Evolutionary conservation across 1,140 invertebrate genomes (phyloP), one percentile per base, ranked within the genome.

Genomic region (Solenopsis fugax): DNA sequence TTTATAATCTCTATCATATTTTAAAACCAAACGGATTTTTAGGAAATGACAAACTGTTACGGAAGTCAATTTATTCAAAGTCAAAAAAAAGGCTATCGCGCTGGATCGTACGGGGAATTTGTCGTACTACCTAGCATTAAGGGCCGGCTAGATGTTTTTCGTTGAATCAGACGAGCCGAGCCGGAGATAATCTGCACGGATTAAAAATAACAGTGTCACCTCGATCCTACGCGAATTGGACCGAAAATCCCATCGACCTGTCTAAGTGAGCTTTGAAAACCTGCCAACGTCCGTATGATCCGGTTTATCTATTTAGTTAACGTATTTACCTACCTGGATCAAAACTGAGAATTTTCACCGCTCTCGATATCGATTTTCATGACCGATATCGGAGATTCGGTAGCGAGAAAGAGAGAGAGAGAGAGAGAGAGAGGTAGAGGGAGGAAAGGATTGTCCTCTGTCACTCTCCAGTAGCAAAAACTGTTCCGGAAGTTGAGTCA

Each of bases 251-350:
- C 1, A 69, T 73, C 52, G 67, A 37, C 48, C 50, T 9, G 18
- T 82, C 41, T 62, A 75, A 13, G 21, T 64, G 50, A 21, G 54
- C 18, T 48, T 45, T 56, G 45, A 60, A 73, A 29, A 16, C 34
- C 29, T 50, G 69, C 67, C 69, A 84, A 34, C 48, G n/a, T 54
- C n/a, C 29, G 45, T 21, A 45, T 29, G 37, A 82, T 58, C 37
- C 37, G 4, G 37, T 73, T 48, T 60, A 48, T 60, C 54, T 75
- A 84, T 50, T 75, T 50, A 24, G 41, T 75, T 73, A 24, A 58
- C 37, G n/a, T 60, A 72, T 82, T 69, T 72, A 73, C 29, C 80
- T 84, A 84, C 29, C 41, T 73, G 54, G 18, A 72, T 73, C 54
- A 64, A 73, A 65, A 72, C 4, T 10, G 37, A 12, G 45, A 37